Evolutionary conservation across 1,140 invertebrate genomes (phyloP), one percentile per base, ranked within the genome.

Genomic region (Diachasma alloeum): DNA sequence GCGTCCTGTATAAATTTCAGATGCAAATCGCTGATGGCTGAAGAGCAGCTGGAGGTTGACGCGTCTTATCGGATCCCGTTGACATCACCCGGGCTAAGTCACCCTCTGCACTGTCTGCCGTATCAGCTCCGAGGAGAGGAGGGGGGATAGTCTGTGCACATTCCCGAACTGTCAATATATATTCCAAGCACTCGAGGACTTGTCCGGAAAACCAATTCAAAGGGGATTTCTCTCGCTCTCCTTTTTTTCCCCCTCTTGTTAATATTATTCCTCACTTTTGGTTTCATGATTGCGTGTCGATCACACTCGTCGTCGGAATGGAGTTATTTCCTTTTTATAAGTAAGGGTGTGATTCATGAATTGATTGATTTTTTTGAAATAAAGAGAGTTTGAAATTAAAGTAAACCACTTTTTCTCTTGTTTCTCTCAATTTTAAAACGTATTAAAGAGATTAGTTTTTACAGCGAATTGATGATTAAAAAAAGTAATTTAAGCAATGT

Each of bases 1-100:
- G 17, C 75, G 48, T 72, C 75, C 68, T 76, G 75, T 76, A 76
- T 71, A 76, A 76, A 76, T 76, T 76, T 76, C 8, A 31, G 56
- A 76, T 76, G 75, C 39, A 76, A 76, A 76, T 76, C 69, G 42
- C 13, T 5, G 37, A 11, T 15, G 9, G 44, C 15, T 15, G 42
- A n/a, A n/a, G n/a, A n/a, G n/a, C n/a, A n/a, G n/a, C 19, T 37
- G 53, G n/a, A 22, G 24, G 48, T 39, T 63, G 53, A 66, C 56
- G 48, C 75, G 53, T 72, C 75, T 76, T 76, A 76, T 67, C 48
- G 37, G 56, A 76, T 76, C 48, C 15, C 56, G 26, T 72, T 22
- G 37, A 48, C 70, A 68, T 19, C 46, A 31, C 53, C 59, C 19
- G 5, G 15, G 24, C 1, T 26, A 63, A 63, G 22, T 63, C 59